phyloP scores from a whole-genome alignment of 2,797 vertebrate genomes.

The Brotogeris chrysoptera region DNA sequence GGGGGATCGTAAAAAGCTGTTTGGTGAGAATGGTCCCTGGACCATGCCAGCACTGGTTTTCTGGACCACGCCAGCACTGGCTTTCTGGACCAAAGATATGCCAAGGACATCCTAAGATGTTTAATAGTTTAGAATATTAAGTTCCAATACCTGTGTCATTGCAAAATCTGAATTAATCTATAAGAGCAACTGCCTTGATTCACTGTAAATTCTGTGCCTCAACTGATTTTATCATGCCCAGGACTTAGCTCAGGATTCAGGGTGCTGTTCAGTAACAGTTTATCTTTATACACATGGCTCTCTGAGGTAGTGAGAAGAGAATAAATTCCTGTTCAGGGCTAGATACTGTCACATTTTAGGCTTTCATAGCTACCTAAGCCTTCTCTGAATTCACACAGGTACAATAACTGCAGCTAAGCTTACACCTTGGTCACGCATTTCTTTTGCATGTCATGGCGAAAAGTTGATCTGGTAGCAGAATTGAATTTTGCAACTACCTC shows the following conservation, averaged over 20 bases:
- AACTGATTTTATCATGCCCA: background rate
- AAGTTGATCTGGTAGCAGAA: background rate
- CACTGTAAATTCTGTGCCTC: background rate
- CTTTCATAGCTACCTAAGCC: background rate
- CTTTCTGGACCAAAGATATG: background rate
- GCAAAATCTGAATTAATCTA: background rate
- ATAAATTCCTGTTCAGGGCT: background rate
- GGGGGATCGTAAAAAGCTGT: background rate
- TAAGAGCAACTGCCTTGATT: background rate
- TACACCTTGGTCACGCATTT: background rate
- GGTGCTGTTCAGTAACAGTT: background rate
- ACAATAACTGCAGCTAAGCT: background rate
- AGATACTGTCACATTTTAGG: background rate
- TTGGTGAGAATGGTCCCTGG: background rate
- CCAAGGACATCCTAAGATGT: background rate
- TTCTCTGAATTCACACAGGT: background rate
- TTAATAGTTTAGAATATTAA: background rate
- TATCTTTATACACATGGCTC: background rate
- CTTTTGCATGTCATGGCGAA: background rate
- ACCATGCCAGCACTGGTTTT: background rate
- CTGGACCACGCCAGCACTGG: background rate
- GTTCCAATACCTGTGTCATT: background rate
- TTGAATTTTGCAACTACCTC: background rate
- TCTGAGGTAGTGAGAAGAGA: slow-evolving; percentile 53
- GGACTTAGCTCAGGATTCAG: background rate